Evolutionary conservation across 2,888 invertebrate species (phyloP).

Genomic region (Microplitis manilae): DNA sequence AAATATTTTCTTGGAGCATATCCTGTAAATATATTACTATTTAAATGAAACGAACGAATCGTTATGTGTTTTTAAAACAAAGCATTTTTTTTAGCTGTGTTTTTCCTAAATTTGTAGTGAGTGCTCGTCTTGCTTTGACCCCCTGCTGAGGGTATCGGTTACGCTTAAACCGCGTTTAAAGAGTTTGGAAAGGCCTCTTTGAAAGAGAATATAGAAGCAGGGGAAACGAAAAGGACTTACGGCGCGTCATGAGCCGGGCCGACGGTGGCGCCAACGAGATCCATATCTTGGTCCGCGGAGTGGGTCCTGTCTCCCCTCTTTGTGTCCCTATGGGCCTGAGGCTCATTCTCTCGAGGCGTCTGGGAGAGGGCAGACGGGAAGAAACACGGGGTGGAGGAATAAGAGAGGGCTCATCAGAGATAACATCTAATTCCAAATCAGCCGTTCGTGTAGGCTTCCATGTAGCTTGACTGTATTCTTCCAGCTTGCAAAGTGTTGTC

Average conservation of each 20-base stretch:
- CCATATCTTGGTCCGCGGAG: slow-evolving; percentile 63
- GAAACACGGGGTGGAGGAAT: slow-evolving; percentile 40
- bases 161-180: slow-evolving; percentile 69
- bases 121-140: slow-evolving; percentile 47
- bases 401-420: slow-evolving; percentile 66
- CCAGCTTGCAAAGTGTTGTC: slow-evolving; percentile 54
- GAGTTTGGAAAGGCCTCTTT: slow-evolving; percentile 54
- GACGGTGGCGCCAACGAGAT: slow-evolving; percentile 71
- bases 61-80: background rate
- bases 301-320: slow-evolving; percentile 27
- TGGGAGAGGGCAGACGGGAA: slow-evolving; percentile 24
- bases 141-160: slow-evolving; percentile 69
- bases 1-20: background rate
- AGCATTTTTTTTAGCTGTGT: background rate
- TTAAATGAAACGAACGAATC: background rate
- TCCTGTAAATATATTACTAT: background rate
- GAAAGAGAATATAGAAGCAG: slow-evolving; percentile 27
- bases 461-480: slow-evolving; percentile 55
- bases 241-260: slow-evolving; percentile 55
- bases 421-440: slow-evolving; percentile 70
- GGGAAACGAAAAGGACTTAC: slow-evolving; percentile 48
- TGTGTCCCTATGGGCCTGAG: slow-evolving; percentile 20
- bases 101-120: slow-evolving; percentile 1
- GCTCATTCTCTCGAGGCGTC: slow-evolving; percentile 22
- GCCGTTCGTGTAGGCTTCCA: slow-evolving; percentile 62